phyloP scores from a whole-genome alignment of 2,888 invertebrate species.

The Caenorhabditis virilis region DNA sequence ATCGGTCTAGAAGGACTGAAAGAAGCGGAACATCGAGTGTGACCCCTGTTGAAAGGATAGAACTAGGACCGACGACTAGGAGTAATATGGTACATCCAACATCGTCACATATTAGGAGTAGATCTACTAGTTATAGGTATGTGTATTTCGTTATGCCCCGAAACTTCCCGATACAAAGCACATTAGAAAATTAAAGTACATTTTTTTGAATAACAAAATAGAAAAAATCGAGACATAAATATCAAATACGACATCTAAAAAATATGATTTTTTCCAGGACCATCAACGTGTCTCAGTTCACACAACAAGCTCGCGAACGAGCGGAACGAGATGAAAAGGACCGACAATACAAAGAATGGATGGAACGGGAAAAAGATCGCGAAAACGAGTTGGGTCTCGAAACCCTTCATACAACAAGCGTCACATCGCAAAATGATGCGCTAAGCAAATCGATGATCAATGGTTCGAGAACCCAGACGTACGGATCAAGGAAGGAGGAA shows the following conservation, averaged over 20 bases:
- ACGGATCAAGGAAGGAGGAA: background rate
- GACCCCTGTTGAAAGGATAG: slow-evolving; percentile 23
- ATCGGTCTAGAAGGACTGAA: background rate
- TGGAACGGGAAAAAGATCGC: slow-evolving; percentile 28
- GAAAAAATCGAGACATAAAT: background rate
- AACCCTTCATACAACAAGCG: slow-evolving; percentile 10
- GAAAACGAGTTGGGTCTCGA: slow-evolving; percentile 16
- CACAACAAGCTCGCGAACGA: slow-evolving; percentile 45
- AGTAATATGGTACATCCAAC: slow-evolving; percentile 40
- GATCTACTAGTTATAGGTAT: slow-evolving; percentile 10
- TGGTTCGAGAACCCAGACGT: background rate
- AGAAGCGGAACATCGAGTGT: background rate
- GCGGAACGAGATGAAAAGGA: slow-evolving; percentile 48
- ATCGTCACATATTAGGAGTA: slow-evolving; percentile 33
- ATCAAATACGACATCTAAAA: background rate
- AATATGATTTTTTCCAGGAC: slow-evolving; percentile 1
- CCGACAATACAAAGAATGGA: slow-evolving; percentile 42
- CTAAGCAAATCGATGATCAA: background rate
- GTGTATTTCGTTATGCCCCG: background rate
- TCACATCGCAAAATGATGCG: slow-evolving; percentile 4
- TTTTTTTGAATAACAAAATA: background rate
- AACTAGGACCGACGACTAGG: slow-evolving; percentile 27
- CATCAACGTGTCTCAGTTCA: slow-evolving; percentile 18
- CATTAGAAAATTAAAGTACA: background rate
- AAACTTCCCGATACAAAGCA: background rate